Percentiles rank a stretch among this genome's conserved stretches.
Evolutionary conservation across 2,888 invertebrate species (phyloP).

Genomic region (Monopis laevigella): DNA sequence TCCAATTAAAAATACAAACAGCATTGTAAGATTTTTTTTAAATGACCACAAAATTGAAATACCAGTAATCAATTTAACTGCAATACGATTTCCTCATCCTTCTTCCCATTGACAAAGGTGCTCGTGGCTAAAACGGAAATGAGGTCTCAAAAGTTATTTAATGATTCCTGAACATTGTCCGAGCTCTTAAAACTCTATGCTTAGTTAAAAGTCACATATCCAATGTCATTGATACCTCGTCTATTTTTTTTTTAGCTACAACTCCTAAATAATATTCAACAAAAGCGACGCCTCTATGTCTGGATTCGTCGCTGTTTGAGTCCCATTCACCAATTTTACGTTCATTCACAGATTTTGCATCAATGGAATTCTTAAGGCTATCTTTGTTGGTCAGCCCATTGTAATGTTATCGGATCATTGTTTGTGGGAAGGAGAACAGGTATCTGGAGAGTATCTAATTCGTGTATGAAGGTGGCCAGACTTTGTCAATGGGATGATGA

Average conservation of each 20-base stretch:
- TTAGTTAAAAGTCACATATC: conserved; percentile 2
- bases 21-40: too few species aligned
- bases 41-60: too few species aligned
- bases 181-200: conserved; percentile 7
- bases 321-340: conserved; percentile 25
- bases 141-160: conserved; percentile 46
- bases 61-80: not conserved
- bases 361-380: conserved; percentile 3
- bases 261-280: not conserved
- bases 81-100: not conserved
- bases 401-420: not conserved
- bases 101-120: not conserved
- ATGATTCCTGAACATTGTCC: conserved; percentile 41
- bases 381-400: not conserved
- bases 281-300: conserved; percentile 8
- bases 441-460: not conserved
- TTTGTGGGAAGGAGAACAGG: conserved; percentile 1
- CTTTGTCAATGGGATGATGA: not conserved
- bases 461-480: not conserved
- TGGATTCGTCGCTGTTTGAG: conserved; percentile 1
- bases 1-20: too few species aligned
- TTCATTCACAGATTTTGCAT: conserved; percentile 33
- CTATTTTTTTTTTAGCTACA: not conserved
- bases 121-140: conserved; percentile 37
- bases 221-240: not conserved